These are phyloP conservation scores for Eristalinus aeneus DNA, from an alignment of 2,888 invertebrate genomes.

Conservation along the genomic window DNA sequence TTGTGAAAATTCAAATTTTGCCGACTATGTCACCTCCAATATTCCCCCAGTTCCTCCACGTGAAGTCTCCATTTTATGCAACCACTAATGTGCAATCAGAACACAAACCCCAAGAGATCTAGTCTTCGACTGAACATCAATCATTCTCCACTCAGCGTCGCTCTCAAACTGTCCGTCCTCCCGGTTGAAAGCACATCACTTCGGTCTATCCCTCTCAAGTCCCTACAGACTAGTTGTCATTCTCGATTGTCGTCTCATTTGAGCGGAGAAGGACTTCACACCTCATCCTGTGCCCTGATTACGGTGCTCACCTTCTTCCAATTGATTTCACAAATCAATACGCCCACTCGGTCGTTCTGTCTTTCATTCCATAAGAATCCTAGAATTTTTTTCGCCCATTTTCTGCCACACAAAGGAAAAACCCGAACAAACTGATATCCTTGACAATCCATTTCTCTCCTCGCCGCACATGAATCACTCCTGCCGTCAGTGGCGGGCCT, in stretches of 20 bases:
- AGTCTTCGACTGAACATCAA: background rate
- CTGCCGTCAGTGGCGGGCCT: background rate
- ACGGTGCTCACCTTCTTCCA: slow-evolving; percentile 1
- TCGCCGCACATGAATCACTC: slow-evolving; percentile 46
- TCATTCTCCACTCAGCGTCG: background rate
- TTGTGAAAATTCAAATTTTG: too few species aligned
- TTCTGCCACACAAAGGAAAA: background rate
- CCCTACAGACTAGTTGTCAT: background rate
- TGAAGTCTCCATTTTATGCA: too few species aligned
- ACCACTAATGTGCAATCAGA: background rate
- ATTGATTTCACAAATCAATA: slow-evolving; percentile 48
- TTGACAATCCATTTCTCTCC: slow-evolving; percentile 24
- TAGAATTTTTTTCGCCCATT: too few species aligned
- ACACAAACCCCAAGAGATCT: too few species aligned
- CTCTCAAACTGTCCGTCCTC: background rate
- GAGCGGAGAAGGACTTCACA: background rate
- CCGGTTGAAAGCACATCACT: background rate
- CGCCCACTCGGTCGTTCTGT: background rate
- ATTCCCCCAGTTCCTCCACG: too few species aligned
- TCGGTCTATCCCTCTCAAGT: background rate
- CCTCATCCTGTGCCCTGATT: background rate
- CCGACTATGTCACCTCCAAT: too few species aligned
- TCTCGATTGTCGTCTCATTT: background rate
- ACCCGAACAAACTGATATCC: background rate
- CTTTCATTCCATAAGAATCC: background rate